Conservation (phyloP, 2,113 vertebrate species). For the Pantherophis guttatus region DNA sequence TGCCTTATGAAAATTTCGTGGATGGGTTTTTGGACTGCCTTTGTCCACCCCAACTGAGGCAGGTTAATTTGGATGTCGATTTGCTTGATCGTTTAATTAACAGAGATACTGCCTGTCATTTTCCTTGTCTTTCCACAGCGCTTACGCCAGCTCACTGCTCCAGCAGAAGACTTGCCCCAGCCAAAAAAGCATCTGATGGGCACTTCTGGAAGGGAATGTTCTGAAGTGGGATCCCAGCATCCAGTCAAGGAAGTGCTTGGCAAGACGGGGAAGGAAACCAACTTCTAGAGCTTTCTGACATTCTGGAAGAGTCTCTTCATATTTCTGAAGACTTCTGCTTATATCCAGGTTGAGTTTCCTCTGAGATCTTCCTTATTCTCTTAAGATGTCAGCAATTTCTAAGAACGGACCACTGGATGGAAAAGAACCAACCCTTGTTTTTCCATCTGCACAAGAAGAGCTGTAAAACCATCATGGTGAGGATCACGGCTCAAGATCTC, state of each 20-base stretch:
- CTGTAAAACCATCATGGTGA: not conserved
- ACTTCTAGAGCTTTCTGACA: conserved; percentile 51
- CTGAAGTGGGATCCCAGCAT: not conserved
- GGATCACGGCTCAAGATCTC: not conserved
- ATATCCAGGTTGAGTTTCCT: not conserved
- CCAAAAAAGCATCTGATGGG: not conserved
- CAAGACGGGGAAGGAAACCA: conserved; percentile 68
- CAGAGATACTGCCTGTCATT: not conserved
- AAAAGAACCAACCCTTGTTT: not conserved
- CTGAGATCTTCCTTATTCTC: conserved; percentile 8
- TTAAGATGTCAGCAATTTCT: not conserved
- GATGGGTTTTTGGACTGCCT: not conserved
- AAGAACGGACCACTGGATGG: not conserved
- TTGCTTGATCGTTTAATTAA: conserved; percentile 47
- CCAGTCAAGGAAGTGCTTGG: conserved; percentile 54
- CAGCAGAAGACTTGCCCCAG: conserved; percentile 67
- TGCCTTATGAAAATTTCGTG: not conserved
- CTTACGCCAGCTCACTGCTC: conserved; percentile 63
- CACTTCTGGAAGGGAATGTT: fast-evolving
- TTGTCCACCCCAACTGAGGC: conserved; percentile 14
- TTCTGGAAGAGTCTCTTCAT: not conserved
- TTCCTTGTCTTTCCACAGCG: conserved; percentile 59
- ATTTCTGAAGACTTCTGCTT: conserved; percentile 35
- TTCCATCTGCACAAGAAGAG: not conserved
- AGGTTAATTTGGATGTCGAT: conserved; percentile 21